phyloP scores from a whole-genome alignment of 2,797 vertebrate species.

The Staurois parvus region DNA sequence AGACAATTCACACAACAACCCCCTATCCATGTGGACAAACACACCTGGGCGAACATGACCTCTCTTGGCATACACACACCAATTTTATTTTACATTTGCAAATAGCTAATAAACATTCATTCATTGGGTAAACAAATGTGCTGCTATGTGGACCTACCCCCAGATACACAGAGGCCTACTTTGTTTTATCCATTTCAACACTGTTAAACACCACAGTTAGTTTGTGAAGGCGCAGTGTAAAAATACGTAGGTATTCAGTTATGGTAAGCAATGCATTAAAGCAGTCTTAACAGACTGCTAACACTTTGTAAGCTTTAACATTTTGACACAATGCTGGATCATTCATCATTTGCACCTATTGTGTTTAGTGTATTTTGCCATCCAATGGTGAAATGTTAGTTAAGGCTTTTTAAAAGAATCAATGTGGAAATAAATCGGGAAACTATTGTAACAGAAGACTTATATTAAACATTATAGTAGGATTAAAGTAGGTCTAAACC shows the following conservation, averaged over 20 bases:
- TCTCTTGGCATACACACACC: constrained; percentile 40
- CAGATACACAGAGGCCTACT: neutral
- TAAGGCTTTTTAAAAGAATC: no score
- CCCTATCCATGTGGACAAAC: constrained; percentile 47
- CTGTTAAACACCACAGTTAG: constrained; percentile 9
- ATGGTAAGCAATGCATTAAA: neutral
- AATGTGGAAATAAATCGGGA: no score
- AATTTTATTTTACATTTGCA: constrained; percentile 60
- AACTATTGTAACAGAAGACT: no score
- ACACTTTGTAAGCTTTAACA: neutral
- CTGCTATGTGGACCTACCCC: neutral
- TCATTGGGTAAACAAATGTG: constrained; percentile 57
- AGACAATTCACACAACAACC: constrained; percentile 50
- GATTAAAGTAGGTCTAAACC: no score
- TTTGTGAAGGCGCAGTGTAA: neutral
- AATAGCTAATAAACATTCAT: constrained; percentile 62
- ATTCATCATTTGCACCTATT: neutral
- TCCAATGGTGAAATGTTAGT: neutral
- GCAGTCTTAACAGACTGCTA: no score
- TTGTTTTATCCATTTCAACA: neutral
- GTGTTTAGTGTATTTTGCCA: neutral
- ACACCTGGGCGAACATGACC: constrained; percentile 57
- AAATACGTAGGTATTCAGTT: neutral
- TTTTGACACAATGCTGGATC: neutral
- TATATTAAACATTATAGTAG: no score